Base-by-base conservation (phyloP, 2,888 invertebrate genomes). In the Sericinus montela region DNA sequence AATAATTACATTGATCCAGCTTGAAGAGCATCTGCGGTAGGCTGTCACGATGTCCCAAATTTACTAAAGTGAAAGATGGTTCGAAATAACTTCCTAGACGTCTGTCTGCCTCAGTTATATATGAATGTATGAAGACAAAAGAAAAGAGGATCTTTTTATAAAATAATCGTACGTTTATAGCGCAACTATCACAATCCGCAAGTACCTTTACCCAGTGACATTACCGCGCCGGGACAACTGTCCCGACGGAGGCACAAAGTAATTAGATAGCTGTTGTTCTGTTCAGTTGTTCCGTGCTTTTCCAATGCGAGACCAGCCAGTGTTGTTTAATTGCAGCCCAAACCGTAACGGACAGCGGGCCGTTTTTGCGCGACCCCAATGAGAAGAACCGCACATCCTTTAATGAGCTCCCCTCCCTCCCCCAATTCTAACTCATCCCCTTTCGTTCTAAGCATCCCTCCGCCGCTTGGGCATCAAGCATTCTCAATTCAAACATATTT, bases 251-350 rank as follows among this genome's bases (percentile, higher is more conserved):
- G 71, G 70, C 72, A 71, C 75, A 75, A 77, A 83, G 78, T 83
- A 83, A 84, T 85, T 84, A 82, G 80, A 81, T 83, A 72, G 75
- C 73, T 65, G 74, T 74, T 82, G 73, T 78, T 71, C 74, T 75
- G 80, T 80, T 75, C 74, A 80, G 77, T 81, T 75, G 79, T 76
- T 82, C 81, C 77, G 76, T 78, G 75, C 75, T 81, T 78, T 79
- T 75, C 79, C 79, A 77, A 75, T 76, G 79, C 63, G 41, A 32
- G 65, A 62, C 57, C 67, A 67, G 67, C 64, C 68, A 68, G 68
- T 69, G 72, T 67, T 77, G 79, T 80, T 83, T 84, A 84, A 86
- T 87, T 85, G 83, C 80, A 67, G 72, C 66, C 75, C 72, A 68
- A 73, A 74, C 73, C 79, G 80, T 79, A 75, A 79, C 78, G 75